Evolutionary conservation across 1,140 invertebrate species (phyloP), one percentile per base, ranked within the genome.

Genomic region (Ptiloglossa arizonensis): DNA sequence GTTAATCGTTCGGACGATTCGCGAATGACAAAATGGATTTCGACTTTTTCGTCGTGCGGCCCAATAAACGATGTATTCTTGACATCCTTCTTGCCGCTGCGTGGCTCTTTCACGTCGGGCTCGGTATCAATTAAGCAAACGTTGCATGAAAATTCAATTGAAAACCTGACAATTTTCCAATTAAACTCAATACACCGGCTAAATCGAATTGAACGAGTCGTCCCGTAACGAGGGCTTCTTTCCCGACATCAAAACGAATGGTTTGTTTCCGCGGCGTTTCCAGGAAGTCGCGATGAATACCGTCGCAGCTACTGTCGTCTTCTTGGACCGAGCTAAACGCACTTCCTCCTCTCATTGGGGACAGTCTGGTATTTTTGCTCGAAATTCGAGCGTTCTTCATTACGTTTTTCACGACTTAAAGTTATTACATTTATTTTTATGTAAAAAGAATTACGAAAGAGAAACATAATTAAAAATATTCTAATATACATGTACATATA

Each of bases 121-220:
- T 63, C 54, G 64, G 52, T n/a, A 59, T 27, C 52, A 68, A 75
- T 76, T 76, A 59, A 64, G 59, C 59, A 46, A 63, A 15, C 64
- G 64, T 32, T 56, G 64, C 54, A 76, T 69, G 73, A 69, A 76
- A 76, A 76, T 76, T 76, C 64, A 59, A 76, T 69, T 69, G 54
- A 69, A 76, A 76, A 76, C 73, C 64, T 59, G 73, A 76, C 73
- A 76, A 76, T 76, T 76, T 76, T 76, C 73, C 73, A 76, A 69
- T 76, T 76, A 76, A 29, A 27, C 66, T 69, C 54, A 76, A 76
- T 76, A 76, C 54, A 13, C 54, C 54, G 66, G 29, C 57, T 76
- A 29, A 76, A 76, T 69, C 44, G 73, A 76, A 69, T 76, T 76
- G 52, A 75, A 75, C 63, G 72, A 68, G 52, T 19, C 22, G 6